Percentiles rank a stretch among this genome's conserved stretches.
phyloP scores from a whole-genome alignment of 2,888 invertebrate genomes.

The Temnothorax unifasciatus region DNA sequence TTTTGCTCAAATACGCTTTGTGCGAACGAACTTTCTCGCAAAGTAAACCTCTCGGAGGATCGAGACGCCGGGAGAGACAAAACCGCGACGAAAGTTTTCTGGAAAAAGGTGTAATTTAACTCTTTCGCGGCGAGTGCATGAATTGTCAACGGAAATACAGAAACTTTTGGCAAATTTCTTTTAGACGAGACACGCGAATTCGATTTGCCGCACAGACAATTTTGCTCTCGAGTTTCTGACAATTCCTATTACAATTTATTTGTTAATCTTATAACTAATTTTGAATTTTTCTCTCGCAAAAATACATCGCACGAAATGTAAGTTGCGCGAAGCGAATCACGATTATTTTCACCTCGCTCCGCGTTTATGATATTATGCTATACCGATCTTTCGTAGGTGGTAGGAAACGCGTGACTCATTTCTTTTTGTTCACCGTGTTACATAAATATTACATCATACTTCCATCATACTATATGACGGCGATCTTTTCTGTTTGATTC shows the following conservation, averaged over 20 bases:
- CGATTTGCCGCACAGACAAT: not conserved
- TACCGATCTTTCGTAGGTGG: slow-evolving; percentile 63
- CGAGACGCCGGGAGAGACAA: slow-evolving; percentile 41
- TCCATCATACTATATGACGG: not conserved
- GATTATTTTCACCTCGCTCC: slow-evolving; percentile 38
- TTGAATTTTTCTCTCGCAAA: not conserved
- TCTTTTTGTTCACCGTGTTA: slow-evolving; percentile 58
- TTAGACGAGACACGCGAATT: not conserved
- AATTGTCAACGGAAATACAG: slow-evolving; percentile 32
- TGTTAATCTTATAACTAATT: slow-evolving; percentile 10
- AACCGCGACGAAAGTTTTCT: slow-evolving; percentile 44
- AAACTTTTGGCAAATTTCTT: slow-evolving; percentile 26
- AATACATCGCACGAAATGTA: not conserved
- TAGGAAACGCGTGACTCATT: slow-evolving; percentile 65
- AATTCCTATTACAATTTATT: not conserved
- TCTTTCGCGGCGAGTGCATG: slow-evolving; percentile 34
- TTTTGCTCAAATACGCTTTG: slow-evolving; percentile 52
- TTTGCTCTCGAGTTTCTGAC: not conserved
- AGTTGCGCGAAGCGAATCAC: not conserved
- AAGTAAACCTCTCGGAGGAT: slow-evolving; percentile 38
- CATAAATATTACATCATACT: slow-evolving; percentile 60
- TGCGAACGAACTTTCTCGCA: slow-evolving; percentile 46
- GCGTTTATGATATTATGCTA: slow-evolving; percentile 43
- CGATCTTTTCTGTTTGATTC: slow-evolving; percentile 11
- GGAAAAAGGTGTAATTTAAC: slow-evolving; percentile 50